phyloP scores from a whole-genome alignment of 2,113 vertebrate genomes.

The Strix uralensis region DNA sequence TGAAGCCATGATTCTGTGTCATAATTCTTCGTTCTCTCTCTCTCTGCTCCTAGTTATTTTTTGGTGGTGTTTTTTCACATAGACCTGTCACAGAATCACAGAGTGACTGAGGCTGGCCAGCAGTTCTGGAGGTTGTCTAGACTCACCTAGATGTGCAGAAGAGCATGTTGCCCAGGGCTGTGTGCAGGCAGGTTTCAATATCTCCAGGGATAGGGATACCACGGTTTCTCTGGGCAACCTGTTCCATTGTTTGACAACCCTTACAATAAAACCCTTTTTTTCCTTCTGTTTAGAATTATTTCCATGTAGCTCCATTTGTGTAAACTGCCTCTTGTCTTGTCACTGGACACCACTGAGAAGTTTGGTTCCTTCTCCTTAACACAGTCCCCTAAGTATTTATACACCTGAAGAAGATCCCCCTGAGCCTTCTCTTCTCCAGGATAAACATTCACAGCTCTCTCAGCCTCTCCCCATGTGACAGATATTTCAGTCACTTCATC shows the following conservation, averaged over 20 bases:
- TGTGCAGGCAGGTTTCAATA: not conserved
- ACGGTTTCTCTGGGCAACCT: not conserved
- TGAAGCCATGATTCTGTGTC: not conserved
- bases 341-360: not conserved
- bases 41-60: not conserved
- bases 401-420: not conserved
- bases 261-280: not conserved
- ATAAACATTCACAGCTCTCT: not conserved
- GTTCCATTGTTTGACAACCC: not conserved
- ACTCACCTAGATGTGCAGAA: not conserved
- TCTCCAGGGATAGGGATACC: not conserved
- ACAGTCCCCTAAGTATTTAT: too few species aligned
- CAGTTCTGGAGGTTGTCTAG: not conserved
- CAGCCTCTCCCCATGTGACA: not conserved
- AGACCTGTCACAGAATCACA: not conserved
- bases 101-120: not conserved
- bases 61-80: not conserved
- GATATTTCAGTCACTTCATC: not conserved
- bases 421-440: not conserved
- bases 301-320: not conserved
- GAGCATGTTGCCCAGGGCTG: fast-evolving
- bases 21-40: not conserved
- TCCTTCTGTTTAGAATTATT: not conserved
- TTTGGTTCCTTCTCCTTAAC: not conserved
- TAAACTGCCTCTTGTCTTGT: not conserved